These are phyloP conservation scores for Seira sanloemensis DNA, from an alignment of 2,888 invertebrate genomes.

Conservation along the genomic window DNA sequence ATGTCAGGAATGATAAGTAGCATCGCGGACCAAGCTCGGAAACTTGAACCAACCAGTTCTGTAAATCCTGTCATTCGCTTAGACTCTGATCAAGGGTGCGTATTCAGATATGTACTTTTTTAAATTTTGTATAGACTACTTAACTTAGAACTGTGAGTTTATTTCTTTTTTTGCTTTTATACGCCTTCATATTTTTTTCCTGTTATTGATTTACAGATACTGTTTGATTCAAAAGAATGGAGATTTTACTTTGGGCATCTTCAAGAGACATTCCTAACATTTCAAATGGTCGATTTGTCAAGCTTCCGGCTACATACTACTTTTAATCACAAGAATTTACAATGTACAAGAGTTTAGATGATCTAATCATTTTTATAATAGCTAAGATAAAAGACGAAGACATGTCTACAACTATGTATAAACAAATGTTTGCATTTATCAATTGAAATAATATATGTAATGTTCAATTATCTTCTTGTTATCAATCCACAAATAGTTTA, in stretches of 20 bases:
- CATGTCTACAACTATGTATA: too few species aligned
- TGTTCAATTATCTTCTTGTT: too few species aligned
- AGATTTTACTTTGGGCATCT: constrained; percentile 72
- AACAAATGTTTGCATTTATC: too few species aligned
- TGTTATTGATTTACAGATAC: constrained; percentile 69
- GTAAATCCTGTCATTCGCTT: constrained; percentile 70
- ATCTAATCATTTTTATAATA: too few species aligned
- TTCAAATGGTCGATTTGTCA: too few species aligned
- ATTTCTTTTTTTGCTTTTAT: constrained; percentile 23
- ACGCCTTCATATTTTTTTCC: background rate
- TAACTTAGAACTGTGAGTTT: background rate
- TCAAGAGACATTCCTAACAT: constrained; percentile 65
- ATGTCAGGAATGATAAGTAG: constrained; percentile 71
- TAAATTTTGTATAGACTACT: too few species aligned
- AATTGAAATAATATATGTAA: too few species aligned
- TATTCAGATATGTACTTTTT: constrained; percentile 11
- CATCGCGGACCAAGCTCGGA: constrained; percentile 71
- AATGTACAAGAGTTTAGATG: too few species aligned
- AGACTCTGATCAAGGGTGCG: constrained; percentile 72
- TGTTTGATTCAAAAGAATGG: constrained; percentile 73
- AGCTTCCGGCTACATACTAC: too few species aligned
- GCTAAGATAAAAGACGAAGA: too few species aligned
- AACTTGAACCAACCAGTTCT: constrained; percentile 71
- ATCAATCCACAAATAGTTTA: too few species aligned
- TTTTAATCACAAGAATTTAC: too few species aligned